A percentile compares a stretch with the other conserved stretches of the same genome.
phyloP scores from a whole-genome alignment of 2,113 vertebrate species.

The Dipodomys stephensi region DNA sequence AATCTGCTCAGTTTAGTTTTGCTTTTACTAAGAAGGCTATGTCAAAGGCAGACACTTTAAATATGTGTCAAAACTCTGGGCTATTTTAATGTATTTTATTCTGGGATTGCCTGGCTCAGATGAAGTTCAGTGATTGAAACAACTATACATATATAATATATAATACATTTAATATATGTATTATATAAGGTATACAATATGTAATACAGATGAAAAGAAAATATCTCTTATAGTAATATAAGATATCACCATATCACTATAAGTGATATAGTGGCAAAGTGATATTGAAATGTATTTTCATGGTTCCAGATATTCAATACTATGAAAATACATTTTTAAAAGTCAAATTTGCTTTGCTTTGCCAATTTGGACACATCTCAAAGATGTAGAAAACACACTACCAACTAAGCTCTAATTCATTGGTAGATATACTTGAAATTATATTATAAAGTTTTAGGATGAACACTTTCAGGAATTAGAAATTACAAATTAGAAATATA shows the following conservation, averaged over 20 bases:
- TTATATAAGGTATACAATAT: too few relatives aligned
- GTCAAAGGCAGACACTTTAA: slow-evolving; percentile 2
- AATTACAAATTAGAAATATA: not conserved
- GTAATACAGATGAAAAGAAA: not conserved
- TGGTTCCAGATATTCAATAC: not conserved
- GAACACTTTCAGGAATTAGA: not conserved
- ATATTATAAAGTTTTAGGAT: not conserved
- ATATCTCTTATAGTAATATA: rapidly evolving
- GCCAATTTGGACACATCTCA: not conserved
- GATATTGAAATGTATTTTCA: not conserved
- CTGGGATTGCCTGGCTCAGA: not conserved
- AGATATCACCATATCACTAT: too few relatives aligned
- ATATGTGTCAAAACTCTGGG: not conserved
- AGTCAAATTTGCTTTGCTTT: not conserved
- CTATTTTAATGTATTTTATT: not conserved
- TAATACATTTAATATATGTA: too few relatives aligned
- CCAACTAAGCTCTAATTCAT: not conserved
- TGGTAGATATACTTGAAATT: not conserved
- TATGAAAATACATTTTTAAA: not conserved
- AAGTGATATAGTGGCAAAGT: not conserved
- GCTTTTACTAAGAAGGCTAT: not conserved
- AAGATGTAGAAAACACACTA: not conserved
- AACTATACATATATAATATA: not conserved
- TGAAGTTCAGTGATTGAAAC: not conserved
- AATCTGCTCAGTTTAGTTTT: not conserved